Percentiles rank a stretch among this genome's conserved stretches.
phyloP scores from a whole-genome alignment of 1,140 invertebrate species.

The Halesus radiatus region DNA sequence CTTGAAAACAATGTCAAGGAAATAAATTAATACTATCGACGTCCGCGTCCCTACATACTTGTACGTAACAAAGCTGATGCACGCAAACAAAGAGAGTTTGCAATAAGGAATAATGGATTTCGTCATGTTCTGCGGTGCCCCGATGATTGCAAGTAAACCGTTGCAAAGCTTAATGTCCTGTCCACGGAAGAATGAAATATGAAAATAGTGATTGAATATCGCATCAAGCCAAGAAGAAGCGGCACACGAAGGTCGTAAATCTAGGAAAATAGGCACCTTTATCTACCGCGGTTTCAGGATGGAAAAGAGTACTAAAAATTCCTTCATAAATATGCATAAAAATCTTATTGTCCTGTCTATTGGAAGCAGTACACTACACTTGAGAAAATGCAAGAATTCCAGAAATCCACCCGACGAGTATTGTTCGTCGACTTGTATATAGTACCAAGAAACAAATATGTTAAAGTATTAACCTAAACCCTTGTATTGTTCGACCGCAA shows the following conservation, averaged over 20 bases:
- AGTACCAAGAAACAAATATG: not conserved
- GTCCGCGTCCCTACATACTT: not conserved
- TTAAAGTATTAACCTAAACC: not conserved
- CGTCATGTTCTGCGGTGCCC: constrained; percentile 11
- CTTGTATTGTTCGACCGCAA: not conserved
- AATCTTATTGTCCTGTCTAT: constrained; percentile 30
- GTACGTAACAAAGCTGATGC: not conserved
- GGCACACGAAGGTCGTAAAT: constrained; percentile 21
- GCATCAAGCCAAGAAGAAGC: not conserved
- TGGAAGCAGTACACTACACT: not conserved
- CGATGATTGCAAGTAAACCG: constrained; percentile 19
- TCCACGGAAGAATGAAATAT: constrained; percentile 17
- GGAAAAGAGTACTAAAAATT: constrained; percentile 5
- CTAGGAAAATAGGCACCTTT: constrained; percentile 36
- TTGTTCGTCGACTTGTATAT: not conserved
- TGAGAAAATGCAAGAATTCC: not conserved
- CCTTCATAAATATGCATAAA: constrained; percentile 18
- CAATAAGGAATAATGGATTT: constrained; percentile 29
- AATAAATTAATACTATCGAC: not conserved
- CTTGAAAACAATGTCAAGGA: not conserved
- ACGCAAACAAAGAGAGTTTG: constrained; percentile 20
- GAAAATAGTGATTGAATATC: constrained; percentile 37
- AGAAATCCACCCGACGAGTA: not conserved
- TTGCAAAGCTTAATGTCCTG: constrained; percentile 14
- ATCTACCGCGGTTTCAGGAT: constrained; percentile 14